Conservation (phyloP, 2,888 invertebrate species). For the Tachina lurida region DNA sequence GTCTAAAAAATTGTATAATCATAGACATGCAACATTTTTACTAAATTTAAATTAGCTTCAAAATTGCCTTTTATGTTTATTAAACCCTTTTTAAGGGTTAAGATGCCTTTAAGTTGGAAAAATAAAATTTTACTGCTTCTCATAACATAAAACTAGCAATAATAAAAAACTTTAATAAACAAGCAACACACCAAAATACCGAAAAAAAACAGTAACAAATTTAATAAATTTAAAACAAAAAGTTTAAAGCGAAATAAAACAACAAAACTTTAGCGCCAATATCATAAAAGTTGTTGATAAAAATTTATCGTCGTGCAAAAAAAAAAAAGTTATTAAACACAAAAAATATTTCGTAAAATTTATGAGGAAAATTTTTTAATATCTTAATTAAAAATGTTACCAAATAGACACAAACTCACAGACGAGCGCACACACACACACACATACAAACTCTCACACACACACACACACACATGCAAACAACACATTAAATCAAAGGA, state of each 20-base stretch:
- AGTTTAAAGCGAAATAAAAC: neutral
- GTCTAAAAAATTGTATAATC: too few relatives aligned
- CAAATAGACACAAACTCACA: too few relatives aligned
- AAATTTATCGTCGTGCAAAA: slow-evolving; percentile 19
- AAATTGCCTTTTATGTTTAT: neutral
- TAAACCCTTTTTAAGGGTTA: neutral
- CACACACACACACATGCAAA: neutral
- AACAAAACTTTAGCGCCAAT: slow-evolving; percentile 3
- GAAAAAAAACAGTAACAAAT: neutral
- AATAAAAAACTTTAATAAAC: slow-evolving; percentile 13
- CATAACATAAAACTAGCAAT: neutral
- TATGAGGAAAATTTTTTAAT: slow-evolving; percentile 13
- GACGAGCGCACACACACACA: neutral
- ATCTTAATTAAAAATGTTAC: slow-evolving; percentile 24
- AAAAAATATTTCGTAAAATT: slow-evolving; percentile 17
- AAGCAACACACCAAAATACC: neutral
- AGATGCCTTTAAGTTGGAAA: neutral
- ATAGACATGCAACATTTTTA: too few relatives aligned
- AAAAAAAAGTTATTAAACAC: slow-evolving; percentile 2
- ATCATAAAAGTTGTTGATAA: slow-evolving; percentile 49
- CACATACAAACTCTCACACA: neutral
- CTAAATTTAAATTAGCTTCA: too few relatives aligned
- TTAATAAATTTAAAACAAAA: slow-evolving; percentile 45
- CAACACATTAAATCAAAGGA: slow-evolving; percentile 6
- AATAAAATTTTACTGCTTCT: neutral